Evolutionary conservation across 2,888 invertebrate species (phyloP).

Genomic region (Ecdyonurus torrentis): DNA sequence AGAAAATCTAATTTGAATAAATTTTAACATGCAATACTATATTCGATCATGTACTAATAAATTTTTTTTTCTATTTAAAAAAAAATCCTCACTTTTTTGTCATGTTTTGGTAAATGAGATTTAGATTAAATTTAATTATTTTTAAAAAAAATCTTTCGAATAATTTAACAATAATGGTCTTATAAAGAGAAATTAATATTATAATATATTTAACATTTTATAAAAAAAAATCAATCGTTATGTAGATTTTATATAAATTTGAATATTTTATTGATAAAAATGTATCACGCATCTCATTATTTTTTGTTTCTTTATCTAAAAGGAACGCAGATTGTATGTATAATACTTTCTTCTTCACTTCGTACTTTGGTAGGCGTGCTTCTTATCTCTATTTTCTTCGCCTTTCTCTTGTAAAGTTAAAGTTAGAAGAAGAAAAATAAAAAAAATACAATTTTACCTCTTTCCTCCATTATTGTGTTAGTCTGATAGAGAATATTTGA

Average conservation of each 20-base stretch:
- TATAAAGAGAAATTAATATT: too few species aligned
- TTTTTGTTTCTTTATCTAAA: not conserved
- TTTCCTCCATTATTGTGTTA: not conserved
- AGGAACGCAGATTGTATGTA: not conserved
- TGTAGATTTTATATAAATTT: too few species aligned
- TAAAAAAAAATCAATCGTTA: too few species aligned
- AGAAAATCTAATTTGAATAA: not conserved
- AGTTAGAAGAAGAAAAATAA: not conserved
- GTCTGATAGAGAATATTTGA: not conserved
- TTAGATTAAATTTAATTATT: too few species aligned
- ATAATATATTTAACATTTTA: too few species aligned
- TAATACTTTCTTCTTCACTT: not conserved
- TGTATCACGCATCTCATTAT: too few species aligned
- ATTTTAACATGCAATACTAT: not conserved
- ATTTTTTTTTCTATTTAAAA: not conserved
- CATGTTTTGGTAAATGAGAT: too few species aligned
- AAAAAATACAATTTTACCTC: not conserved
- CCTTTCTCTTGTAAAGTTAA: not conserved
- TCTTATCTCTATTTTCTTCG: not conserved
- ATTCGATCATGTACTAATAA: not conserved
- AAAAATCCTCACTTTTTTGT: not conserved
- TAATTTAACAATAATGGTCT: too few species aligned
- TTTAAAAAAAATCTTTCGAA: too few species aligned
- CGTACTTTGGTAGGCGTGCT: not conserved
- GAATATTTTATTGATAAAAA: too few species aligned